These are phyloP conservation scores for Chromobotia macracanthus DNA, from an alignment of 2,797 vertebrate genomes.

Conservation along the genomic window DNA sequence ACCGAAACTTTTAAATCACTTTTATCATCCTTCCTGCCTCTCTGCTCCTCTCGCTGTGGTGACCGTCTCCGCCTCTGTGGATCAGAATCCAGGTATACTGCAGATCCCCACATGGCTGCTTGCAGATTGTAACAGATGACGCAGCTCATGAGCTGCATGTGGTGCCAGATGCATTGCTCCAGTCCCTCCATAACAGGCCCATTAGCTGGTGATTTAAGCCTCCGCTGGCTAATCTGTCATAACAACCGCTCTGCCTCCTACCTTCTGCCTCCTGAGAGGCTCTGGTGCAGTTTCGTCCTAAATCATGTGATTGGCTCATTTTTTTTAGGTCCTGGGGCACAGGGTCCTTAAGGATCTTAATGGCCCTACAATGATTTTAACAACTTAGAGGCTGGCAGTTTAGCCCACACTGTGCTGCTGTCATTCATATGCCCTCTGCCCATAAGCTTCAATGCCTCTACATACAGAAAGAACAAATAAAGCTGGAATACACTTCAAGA, in stretches of 20 bases:
- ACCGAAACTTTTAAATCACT: constrained; percentile 61
- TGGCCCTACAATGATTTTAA: constrained; percentile 32
- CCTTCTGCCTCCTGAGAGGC: constrained; percentile 31
- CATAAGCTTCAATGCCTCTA: neutral
- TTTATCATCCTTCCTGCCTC: constrained; percentile 32
- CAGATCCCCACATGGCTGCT: constrained; percentile 41
- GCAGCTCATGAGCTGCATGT: constrained; percentile 45
- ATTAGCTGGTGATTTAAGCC: constrained; percentile 67
- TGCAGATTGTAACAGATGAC: constrained; percentile 56
- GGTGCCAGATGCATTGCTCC: constrained; percentile 60
- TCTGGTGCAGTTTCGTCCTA: constrained; percentile 42
- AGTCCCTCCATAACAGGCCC: constrained; percentile 61
- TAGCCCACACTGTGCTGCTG: constrained; percentile 32
- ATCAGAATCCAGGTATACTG: constrained; percentile 38
- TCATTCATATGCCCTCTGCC: constrained; percentile 16
- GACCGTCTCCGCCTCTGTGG: constrained; percentile 24
- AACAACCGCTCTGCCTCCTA: constrained; percentile 40
- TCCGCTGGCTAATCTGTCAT: constrained; percentile 62
- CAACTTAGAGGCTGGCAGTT: constrained; percentile 20
- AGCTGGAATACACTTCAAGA: neutral
- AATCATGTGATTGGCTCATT: constrained; percentile 35
- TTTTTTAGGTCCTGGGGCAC: constrained; percentile 24
- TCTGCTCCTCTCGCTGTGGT: constrained; percentile 10
- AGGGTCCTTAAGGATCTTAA: constrained; percentile 9
- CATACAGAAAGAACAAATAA: constrained; percentile 12